phyloP scores from a whole-genome alignment of 2,888 invertebrate genomes.

The Willowsia nigromaculata region DNA sequence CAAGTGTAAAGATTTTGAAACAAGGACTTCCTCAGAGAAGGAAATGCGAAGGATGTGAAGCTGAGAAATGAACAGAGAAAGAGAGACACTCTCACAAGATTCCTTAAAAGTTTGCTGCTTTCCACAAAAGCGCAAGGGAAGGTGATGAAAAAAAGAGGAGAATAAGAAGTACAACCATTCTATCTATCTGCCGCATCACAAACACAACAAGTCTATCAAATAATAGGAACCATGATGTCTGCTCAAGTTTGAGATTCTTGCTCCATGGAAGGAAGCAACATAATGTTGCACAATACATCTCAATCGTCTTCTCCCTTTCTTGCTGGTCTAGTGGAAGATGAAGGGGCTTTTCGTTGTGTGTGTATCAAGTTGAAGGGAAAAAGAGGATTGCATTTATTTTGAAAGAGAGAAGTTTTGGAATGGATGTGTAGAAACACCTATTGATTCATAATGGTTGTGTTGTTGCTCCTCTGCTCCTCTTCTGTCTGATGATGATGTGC shows the following conservation, averaged over 20 bases:
- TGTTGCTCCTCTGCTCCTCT: neutral
- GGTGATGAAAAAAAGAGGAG: neutral
- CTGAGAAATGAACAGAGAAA: neutral
- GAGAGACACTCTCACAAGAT: neutral
- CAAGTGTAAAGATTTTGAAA: neutral
- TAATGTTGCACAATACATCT: constrained; percentile 29
- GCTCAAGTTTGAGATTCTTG: neutral
- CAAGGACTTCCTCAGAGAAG: neutral
- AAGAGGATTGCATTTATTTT: neutral
- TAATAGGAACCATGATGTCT: neutral
- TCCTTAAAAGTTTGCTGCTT: too few species aligned
- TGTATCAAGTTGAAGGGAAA: neutral
- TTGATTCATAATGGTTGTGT: neutral
- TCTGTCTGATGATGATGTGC: neutral
- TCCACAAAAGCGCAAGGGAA: neutral
- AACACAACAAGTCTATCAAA: neutral
- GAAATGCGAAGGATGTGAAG: neutral
- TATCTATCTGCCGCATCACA: neutral
- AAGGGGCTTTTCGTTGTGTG: too few species aligned
- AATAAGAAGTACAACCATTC: neutral
- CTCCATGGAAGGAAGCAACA: neutral
- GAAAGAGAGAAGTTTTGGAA: neutral
- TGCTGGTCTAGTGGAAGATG: neutral
- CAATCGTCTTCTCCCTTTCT: neutral
- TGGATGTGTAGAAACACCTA: neutral